Base-by-base conservation (phyloP, 2,113 vertebrate genomes). In the Rhinolophus sinicus region DNA sequence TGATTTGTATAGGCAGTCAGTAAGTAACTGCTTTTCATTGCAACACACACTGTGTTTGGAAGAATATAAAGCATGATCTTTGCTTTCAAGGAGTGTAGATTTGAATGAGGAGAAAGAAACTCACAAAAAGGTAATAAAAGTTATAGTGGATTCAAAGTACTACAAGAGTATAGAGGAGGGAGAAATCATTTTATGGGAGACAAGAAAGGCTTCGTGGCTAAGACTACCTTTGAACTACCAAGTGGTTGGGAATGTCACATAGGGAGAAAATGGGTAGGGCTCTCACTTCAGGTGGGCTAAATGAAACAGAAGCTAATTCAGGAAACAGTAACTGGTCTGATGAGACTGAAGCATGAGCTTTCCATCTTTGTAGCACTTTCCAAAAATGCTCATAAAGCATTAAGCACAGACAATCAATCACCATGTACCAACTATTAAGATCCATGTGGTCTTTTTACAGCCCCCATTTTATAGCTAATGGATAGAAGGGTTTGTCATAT, bases 71-170 rank as follows among this genome's bases (percentile, higher is more conserved):
- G 54, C 19, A 38, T 77, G n/a, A 58, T 62, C 26, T 94, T 97
- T 86, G 67, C 95, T 96, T 95, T 97, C 58, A 89, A 95, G 69
- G 56, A 90, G 40, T 86, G 83, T 94, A 90, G 67, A 75, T 97
- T 96, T 93, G 87, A 96, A 90, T 83, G 21, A 85, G 44, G 52
- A 91, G 67, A 96, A 96, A 78, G 56, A 95, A 91, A 88, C 58
- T 81, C 83, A 95, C 72, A 70, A 40, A 93, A 80, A 88, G n/a
- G n/a, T 65, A 84, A 91, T 58, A 92, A 69, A 96, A 93, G 44
- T 60, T 81, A 35, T 72, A 35, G 35, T 65, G 24, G 54, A 78
- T 76, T 93, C 78, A 93, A 97, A 92, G 82, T 21, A 35, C 22
- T 88, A 58, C 14, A 60, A 78, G 93, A 96, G 73, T 50, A 84